Base-by-base conservation (phyloP, 2,888 invertebrate genomes). In the Oegoconia quadripuncta region DNA sequence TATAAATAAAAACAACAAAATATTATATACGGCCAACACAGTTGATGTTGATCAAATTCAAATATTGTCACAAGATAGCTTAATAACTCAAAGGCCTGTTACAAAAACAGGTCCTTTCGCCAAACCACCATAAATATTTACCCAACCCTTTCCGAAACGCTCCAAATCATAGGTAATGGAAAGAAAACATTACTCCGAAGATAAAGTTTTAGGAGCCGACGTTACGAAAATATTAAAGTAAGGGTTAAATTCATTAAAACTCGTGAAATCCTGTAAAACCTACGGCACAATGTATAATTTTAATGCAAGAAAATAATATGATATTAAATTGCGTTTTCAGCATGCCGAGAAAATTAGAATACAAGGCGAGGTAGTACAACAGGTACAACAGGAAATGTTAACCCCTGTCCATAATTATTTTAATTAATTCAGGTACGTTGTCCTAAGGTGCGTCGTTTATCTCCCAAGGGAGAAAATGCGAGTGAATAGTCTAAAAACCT, bases 161-260 rank as follows among this genome's bases (percentile, higher is more conserved):
- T 50, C 49, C 62, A 59, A 67, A 73, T 69, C 64, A 61, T 70
- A 57, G 58, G 58, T 74, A 76, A 78, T 75, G 75, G 66, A 77
- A 78, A 59, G 64, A 74, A 73, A 78, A 75, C 65, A 74, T 69
- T 62, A 61, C 47, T 47, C 43, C 39, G 40, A 37, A 41, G 49
- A 54, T 55, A 62, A 67, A 66, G 52, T 66, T 65, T 67, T 57
- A 60, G 43, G 37, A 40, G 43, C 39, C 41, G 42, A 43, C 40
- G 48, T 44, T 46, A 41, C 40, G 39, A 46, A 48, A 39, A 42
- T 34, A 32, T 13, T 7, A n/a, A 6, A 18, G n/a, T 30, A 12
- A 13, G 17, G 17, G n/a, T n/a, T 8, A 16, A 30, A 16, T 30
- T 16, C n/a, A 17, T 14, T 7, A 17, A 30, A 17, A 27, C 9